Evolutionary conservation across 2,113 vertebrate genomes (phyloP), one percentile per base, ranked within the genome.

Genomic region (Gymnocephalus cernua): DNA sequence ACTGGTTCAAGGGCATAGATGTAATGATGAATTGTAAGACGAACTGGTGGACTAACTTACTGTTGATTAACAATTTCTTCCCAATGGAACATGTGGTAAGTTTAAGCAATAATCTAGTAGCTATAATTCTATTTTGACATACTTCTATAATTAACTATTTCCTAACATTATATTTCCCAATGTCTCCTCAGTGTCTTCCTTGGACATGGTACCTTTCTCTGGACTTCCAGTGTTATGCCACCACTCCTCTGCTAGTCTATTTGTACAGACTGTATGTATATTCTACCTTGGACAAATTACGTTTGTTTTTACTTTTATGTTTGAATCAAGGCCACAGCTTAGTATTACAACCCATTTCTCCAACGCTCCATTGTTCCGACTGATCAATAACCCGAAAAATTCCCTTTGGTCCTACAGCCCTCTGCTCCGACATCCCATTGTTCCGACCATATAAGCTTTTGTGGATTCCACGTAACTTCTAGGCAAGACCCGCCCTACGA

Each of bases 121-220:
- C 45, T 71, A 6, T 3, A 19, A 3, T 4, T 38, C 1, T 25
- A 19, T 67, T 48, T 51, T 51, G 3, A 44, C 16, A 14, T 23
- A n/a, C 2, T 13, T 74, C 29, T 53, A 41, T 41, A n/a, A 0
- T 47, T 1, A 47, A 45, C 2, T 44, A 1, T 66, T 50, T 58
- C 2, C 21, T 62, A 18, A 4, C 19, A 21, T 61, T 66, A 70
- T 38, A 3, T 82, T 13, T 59, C 16, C 16, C 11, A 44, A 5
- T 82, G 66, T 88, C 54, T 88, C 91, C 84, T 23, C 91, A 97
- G 96, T 97, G 96, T 86, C 95, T 91, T 7, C 95, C 95, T 21
- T 97, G 96, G 96, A 95, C 96, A 0, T 97, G 97, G 96, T 97
- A 97, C 83, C 95, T 97, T 19, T 96, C 96, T 77, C 85, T 91